These are phyloP conservation scores for Dryococelus australis DNA, from an alignment of 2,888 invertebrate genomes.

Conservation along the genomic window DNA sequence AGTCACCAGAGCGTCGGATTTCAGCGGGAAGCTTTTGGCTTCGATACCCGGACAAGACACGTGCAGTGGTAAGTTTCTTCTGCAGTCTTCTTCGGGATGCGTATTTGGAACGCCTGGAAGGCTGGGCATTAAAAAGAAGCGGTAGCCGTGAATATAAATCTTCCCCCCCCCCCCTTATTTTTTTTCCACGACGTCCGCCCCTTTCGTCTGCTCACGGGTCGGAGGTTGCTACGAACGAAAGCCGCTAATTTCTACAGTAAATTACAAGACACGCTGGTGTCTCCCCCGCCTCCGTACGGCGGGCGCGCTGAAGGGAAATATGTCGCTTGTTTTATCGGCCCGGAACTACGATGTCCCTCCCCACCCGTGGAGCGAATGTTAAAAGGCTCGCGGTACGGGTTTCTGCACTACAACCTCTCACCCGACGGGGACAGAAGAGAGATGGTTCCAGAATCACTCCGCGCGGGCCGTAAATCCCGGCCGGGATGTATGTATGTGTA, in stretches of 20 bases:
- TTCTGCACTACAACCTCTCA: background rate
- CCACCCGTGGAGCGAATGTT: too few relatives aligned
- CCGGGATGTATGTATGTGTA: too few relatives aligned
- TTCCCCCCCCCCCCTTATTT: too few relatives aligned
- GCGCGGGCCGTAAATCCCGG: too few relatives aligned
- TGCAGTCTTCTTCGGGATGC: background rate
- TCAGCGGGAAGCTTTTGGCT: background rate
- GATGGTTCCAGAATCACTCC: background rate
- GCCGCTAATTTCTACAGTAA: background rate
- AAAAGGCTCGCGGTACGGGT: background rate
- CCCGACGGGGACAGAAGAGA: background rate
- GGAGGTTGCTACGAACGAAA: background rate
- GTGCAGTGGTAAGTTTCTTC: background rate
- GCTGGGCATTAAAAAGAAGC: background rate
- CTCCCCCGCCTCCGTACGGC: background rate
- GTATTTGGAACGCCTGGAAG: background rate
- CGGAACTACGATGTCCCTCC: background rate
- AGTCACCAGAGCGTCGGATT: too few relatives aligned
- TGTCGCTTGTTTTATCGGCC: constrained; percentile 1
- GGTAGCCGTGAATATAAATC: background rate
- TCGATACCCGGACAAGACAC: background rate
- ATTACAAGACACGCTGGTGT: background rate
- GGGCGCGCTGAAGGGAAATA: background rate
- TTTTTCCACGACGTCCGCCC: background rate
- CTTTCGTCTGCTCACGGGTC: background rate